phyloP scores from a whole-genome alignment of 2,113 vertebrate genomes.

The Dipodomys merriami region DNA sequence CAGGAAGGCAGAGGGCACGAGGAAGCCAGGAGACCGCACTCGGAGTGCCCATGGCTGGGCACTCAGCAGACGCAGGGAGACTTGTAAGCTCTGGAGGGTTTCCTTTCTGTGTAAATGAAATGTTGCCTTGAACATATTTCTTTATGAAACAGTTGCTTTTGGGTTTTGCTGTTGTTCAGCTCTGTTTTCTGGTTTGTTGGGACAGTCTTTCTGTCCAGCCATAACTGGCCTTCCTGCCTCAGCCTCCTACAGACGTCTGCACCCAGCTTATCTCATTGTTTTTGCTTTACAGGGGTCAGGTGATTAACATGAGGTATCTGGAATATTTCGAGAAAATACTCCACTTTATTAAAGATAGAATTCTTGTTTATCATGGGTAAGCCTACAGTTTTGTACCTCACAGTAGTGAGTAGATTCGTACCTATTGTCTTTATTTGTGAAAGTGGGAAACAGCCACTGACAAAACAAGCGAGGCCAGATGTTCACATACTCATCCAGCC shows the following conservation, averaged over 20 bases:
- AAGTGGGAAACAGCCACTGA: not conserved
- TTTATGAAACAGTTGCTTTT: too few relatives aligned
- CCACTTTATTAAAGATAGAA: constrained; percentile 98
- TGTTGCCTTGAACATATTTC: too few relatives aligned
- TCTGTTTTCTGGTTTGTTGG: too few relatives aligned
- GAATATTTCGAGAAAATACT: constrained; percentile 98
- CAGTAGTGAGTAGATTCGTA: not conserved
- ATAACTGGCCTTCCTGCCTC: too few relatives aligned
- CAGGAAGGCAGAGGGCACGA: not conserved
- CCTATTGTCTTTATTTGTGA: not conserved
- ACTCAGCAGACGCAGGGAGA: too few relatives aligned
- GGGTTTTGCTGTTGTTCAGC: too few relatives aligned
- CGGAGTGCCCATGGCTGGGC: too few relatives aligned
- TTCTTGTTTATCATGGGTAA: constrained; percentile 98
- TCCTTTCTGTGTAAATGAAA: too few relatives aligned
- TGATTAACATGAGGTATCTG: constrained; percentile 97
- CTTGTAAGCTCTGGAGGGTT: too few relatives aligned
- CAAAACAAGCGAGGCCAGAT: not conserved
- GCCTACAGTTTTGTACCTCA: not conserved
- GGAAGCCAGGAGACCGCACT: not conserved
- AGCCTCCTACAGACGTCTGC: too few relatives aligned
- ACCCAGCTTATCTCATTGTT: not conserved
- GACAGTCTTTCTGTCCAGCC: too few relatives aligned
- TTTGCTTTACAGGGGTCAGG: constrained; percentile 91
- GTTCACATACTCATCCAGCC: not conserved